Evolutionary conservation across 2,797 vertebrate species (phyloP), one percentile per base, ranked within the genome.

Genomic region (Propithecus perrieri): DNA sequence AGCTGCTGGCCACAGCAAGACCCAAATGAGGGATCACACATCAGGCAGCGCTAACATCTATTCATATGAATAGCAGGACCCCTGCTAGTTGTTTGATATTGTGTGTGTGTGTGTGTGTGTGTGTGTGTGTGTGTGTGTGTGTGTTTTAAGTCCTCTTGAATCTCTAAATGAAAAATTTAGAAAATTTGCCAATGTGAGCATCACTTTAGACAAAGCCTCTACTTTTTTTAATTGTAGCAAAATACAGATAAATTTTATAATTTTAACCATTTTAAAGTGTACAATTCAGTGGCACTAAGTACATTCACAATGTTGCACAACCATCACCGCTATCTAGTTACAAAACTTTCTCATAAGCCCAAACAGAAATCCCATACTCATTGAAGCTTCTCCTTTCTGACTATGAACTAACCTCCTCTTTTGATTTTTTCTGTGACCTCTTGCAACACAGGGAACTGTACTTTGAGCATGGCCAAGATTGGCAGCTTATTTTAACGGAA

Each of bases 81-180:
- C 22, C n/a, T n/a, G 35, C 20, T 10, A 43, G 53, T 24, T n/a
- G 72, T 38, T 78, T 24, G 11, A 26, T 43, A 38, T 3, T 38
- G 38, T 38, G 38, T 43, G 22, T 69, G 41, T 38, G 28, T 65
- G 53, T 55, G 22, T 13, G n/a, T 14, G 41, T 2, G 1, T 4
- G 4, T 81, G 35, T 48, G 24, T 43, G n/a, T 59, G 43, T 69
- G 35, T 26, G 69, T 38, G 35, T 24, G 7, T 20, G 26, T 20
- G 53, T 18, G 1, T 89, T 38, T 43, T 43, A 50, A 76, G 41
- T 74, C 38, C 24, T 65, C 75, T 72, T 71, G 30, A 80, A 69
- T 61, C 92, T 92, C 72, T 86, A 69, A 61, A 83, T 50, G 30
- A 59, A 92, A 95, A 75, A 80, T n/a, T 75, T 38, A 80, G 46